Percentiles rank a stretch among this genome's conserved stretches.
phyloP scores from a whole-genome alignment of 1,140 invertebrate species.

The Oryzaephilus surinamensis region DNA sequence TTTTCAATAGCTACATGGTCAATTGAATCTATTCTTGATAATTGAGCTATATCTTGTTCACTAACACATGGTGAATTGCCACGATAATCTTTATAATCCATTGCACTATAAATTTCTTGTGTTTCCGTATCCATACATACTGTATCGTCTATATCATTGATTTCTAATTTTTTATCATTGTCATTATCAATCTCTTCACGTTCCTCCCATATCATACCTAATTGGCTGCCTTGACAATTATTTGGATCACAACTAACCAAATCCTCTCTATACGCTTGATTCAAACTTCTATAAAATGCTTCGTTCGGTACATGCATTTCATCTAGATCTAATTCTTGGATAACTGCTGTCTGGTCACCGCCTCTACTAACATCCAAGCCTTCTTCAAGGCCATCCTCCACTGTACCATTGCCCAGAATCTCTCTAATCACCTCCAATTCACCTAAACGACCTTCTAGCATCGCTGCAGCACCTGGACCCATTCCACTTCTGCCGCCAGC shows the following conservation, averaged over 20 bases:
- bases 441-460: slow-evolving; percentile 33
- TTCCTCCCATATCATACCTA: slow-evolving; percentile 76
- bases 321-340: slow-evolving; percentile 41
- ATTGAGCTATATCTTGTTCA: slow-evolving; percentile 65
- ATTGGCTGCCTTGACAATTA: slow-evolving; percentile 51
- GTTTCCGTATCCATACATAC: slow-evolving; percentile 40
- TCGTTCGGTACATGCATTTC: slow-evolving; percentile 59
- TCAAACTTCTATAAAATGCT: slow-evolving; percentile 78
- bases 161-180: slow-evolving; percentile 27
- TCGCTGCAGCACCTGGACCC: slow-evolving; percentile 14
- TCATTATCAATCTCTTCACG: slow-evolving; percentile 41
- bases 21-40: slow-evolving; percentile 60
- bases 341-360: slow-evolving; percentile 33
- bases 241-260: slow-evolving; percentile 50
- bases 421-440: slow-evolving; percentile 48
- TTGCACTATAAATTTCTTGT: slow-evolving; percentile 61
- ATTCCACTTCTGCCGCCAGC: slow-evolving; percentile 17
- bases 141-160: slow-evolving; percentile 11
- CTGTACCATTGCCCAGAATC: slow-evolving; percentile 47
- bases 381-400: slow-evolving; percentile 51
- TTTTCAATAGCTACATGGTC: slow-evolving; percentile 67
- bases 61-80: slow-evolving; percentile 62
- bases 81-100: slow-evolving; percentile 69
- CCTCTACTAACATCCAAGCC: slow-evolving; percentile 40
- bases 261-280: slow-evolving; percentile 76